Percentiles rank a stretch among this genome's conserved stretches.
These are phyloP conservation scores for Apteryx owenii DNA, from an alignment of 2,113 vertebrate species.

Conservation along the genomic window DNA sequence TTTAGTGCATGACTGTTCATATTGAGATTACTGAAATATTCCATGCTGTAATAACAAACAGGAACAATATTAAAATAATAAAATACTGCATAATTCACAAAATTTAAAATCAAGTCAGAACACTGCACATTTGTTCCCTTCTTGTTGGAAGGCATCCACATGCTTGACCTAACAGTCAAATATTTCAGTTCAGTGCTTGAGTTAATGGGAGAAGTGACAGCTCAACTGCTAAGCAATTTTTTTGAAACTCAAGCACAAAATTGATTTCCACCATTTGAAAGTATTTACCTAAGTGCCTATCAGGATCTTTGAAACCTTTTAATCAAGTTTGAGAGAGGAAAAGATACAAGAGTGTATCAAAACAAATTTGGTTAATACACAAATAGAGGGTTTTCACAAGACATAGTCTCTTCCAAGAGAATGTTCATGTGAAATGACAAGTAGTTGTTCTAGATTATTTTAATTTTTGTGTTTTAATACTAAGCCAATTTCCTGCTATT, in stretches of 20 bases:
- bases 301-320: constrained; percentile 27
- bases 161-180: neutral
- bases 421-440: neutral
- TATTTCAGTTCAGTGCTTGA: neutral
- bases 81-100: neutral
- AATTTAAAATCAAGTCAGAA: neutral
- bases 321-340: neutral
- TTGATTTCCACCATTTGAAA: neutral
- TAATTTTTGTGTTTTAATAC: neutral
- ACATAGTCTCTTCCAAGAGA: neutral
- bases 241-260: constrained; percentile 31
- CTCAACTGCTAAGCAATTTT: neutral
- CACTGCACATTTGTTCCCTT: neutral
- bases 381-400: neutral
- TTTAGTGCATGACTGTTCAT: neutral
- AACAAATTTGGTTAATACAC: neutral
- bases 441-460: neutral
- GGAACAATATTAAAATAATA: neutral
- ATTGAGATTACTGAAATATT: neutral
- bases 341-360: neutral
- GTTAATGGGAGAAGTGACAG: constrained; percentile 15
- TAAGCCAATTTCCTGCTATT: neutral
- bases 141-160: neutral
- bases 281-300: neutral
- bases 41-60: neutral